Base-by-base conservation (phyloP, 2,797 vertebrate genomes). In the Gallinago stenura region DNA sequence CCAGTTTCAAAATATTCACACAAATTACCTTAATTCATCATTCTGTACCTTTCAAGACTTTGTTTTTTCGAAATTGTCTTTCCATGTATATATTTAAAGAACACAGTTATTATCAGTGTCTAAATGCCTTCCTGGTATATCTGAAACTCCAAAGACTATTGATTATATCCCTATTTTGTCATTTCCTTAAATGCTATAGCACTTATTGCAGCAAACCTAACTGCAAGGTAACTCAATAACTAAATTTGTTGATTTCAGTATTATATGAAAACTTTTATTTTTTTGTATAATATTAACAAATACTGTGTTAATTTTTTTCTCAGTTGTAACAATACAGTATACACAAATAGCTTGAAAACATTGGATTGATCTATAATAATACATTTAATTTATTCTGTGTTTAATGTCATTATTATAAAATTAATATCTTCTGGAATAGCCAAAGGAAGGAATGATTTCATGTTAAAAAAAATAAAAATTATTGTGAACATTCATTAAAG, bases 281-380 rank as follows among this genome's bases (percentile, higher is more conserved):
- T 94, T 70, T 50, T 12, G 11, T 69, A 64, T 25, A 72, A 57
- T 17, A 54, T 82, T 83, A 70, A 66, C 15, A 94, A 56, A 71
- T 89, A 20, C 25, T 72, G 69, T 56, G 5, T 28, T 78, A 87
- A 81, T 92, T 81, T 78, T 83, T 75, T 84, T 26, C 20, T 93
- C 54, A 54, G 12, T 81, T 95, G 33, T 82, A 92, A 95, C 33
- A 90, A 69, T 43, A 75, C 8, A 79, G 5, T 26, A 60, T 83
- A 61, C 51, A 75, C 28, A 95, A 95, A 58, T 30, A n/a, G 66
- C 21, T 86, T 80, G 45, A 94, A 97, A 83, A 72, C 10, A 64
- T 17, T 78, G 17, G 18, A 48, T 37, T 93, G 26, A 89, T 82
- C 35, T 93, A 54, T 85, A 86, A 91, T 54, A 93, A 91, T 79